Conservation (phyloP, 2,797 vertebrate genomes). For the Oreochromis grahami region DNA sequence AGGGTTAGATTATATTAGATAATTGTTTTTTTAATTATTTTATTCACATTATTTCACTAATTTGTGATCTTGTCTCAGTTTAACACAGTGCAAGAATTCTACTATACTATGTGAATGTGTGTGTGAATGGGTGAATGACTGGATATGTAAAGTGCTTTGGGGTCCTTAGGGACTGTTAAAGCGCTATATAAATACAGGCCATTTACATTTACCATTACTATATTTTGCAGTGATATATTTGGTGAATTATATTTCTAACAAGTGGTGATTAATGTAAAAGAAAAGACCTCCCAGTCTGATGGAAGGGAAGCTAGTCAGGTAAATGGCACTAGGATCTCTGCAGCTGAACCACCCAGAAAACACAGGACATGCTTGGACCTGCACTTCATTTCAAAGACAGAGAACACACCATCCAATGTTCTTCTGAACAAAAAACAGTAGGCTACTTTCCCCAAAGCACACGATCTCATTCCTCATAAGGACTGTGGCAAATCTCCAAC, state of each 20-base stretch:
- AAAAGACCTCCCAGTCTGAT: neutral
- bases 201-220: too few species aligned
- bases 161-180: too few species aligned
- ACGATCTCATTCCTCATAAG: neutral
- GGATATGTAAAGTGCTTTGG: too few species aligned
- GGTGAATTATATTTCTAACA: neutral
- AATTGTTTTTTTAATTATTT: neutral
- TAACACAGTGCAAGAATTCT: rapidly evolving
- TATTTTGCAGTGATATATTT: neutral
- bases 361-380: neutral
- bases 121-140: too few species aligned
- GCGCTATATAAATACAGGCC: too few species aligned
- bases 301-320: neutral
- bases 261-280: neutral
- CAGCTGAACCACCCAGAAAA: neutral
- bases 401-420: neutral
- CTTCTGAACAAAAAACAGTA: neutral
- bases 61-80: neutral
- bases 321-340: neutral
- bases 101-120: too few species aligned
- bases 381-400: neutral
- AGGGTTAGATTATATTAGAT: neutral
- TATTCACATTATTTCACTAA: neutral
- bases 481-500: neutral
- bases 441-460: neutral